Base-by-base conservation (phyloP, 2,113 vertebrate genomes). In the Chionomys nivalis region DNA sequence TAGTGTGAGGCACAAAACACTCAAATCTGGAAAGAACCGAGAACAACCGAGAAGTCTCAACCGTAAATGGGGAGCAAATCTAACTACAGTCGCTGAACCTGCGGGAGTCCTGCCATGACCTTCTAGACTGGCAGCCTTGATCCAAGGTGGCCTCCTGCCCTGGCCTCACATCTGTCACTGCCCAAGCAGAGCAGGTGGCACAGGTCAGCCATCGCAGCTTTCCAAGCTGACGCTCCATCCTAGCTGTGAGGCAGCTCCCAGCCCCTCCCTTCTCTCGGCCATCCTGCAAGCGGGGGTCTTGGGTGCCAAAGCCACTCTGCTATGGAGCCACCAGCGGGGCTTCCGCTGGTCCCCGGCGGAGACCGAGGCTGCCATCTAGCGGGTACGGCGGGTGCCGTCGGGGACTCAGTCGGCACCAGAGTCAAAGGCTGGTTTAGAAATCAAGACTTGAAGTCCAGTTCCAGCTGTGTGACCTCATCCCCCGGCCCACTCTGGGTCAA, bases 281-380 rank as follows among this genome's bases (percentile, higher is more conserved):
- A 87, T n/a, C 70, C 68, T 26, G 31, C 61, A 55, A 47, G 23
- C 14, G 5, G 10, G 2, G 12, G 39, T 21, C 44, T 66, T 24
- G 72, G 70, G 75, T 19, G 72, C 28, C 88, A 61, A 16, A 0
- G 42, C 49, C 49, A 3, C 94, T 76, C 72, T 72, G 39, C 49
- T 39, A 5, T 0, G 0, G 61, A 76, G 86, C 95, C 31, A 52
- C 63, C 79, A 42, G 0, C 28, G 7, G 17, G 36, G 55, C 49
- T 76, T 58, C 19, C 28, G 24, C 81, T 83, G 24, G 87, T 87
- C 33, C 21, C 39, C 55, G 70, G 78, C n/a, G 90, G 97, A 98
- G 97, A 97, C 94, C 97, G 96, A 96, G 97, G 93, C 96, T 97
- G 97, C 97, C 97, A 98, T 97, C 97, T 98, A 98, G 97, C 95